A percentile compares a stretch with the other conserved stretches of the same genome.
Evolutionary conservation across 1,140 invertebrate species (phyloP).

Genomic region (Listronotus oregonensis): DNA sequence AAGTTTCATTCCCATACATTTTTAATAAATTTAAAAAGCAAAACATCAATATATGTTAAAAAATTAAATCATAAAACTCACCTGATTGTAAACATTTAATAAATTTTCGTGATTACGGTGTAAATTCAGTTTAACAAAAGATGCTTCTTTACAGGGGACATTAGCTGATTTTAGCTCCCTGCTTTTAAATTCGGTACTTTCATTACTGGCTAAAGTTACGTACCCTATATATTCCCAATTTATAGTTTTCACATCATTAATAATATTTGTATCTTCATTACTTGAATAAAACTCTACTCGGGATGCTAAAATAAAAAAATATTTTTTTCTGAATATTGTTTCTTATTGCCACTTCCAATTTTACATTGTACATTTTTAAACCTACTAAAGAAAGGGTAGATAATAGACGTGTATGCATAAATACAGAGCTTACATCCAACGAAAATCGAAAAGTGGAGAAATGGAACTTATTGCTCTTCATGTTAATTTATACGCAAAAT

Average conservation of each 20-base stretch:
- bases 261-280: constrained; percentile 59
- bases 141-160: constrained; percentile 75
- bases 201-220: constrained; percentile 81
- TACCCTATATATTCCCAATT: constrained; percentile 77
- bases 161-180: constrained; percentile 85
- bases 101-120: constrained; percentile 79
- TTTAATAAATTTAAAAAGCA: too few relatives aligned
- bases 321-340: too few relatives aligned
- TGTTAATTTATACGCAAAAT: too few relatives aligned
- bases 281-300: constrained; percentile 67
- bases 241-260: constrained; percentile 55
- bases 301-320: constrained; percentile 57
- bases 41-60: too few relatives aligned
- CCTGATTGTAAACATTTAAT: constrained; percentile 81
- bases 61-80: constrained; percentile 50
- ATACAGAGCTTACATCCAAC: too few relatives aligned
- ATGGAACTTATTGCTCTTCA: too few relatives aligned
- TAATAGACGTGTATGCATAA: too few relatives aligned
- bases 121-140: constrained; percentile 83
- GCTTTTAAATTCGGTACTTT: constrained; percentile 79
- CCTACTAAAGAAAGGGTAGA: too few relatives aligned
- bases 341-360: too few relatives aligned
- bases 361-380: too few relatives aligned
- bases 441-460: too few relatives aligned
- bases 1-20: too few relatives aligned